phyloP scores from a whole-genome alignment of 2,797 vertebrate species.

The Poeciliopsis turneri region DNA sequence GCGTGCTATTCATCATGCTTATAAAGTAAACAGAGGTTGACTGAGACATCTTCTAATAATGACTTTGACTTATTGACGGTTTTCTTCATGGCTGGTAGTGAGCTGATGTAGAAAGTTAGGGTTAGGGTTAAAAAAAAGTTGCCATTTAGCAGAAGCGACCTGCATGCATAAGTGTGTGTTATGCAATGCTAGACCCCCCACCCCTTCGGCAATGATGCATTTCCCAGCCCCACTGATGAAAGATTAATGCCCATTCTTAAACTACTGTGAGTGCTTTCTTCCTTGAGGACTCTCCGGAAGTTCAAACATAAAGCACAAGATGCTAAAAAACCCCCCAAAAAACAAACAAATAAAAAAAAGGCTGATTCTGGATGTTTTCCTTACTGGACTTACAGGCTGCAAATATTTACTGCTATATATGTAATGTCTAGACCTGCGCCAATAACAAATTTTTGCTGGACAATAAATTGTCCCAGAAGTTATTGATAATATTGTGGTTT shows the following conservation, averaged over 20 bases:
- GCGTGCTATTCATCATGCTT: constrained; percentile 1
- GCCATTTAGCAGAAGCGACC: constrained; percentile 63
- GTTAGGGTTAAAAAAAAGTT: neutral
- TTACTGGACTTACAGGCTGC: neutral
- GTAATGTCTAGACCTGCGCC: no score
- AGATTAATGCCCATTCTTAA: constrained; percentile 61
- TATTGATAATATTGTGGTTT: no score
- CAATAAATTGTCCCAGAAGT: no score
- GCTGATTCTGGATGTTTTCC: neutral
- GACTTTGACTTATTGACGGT: neutral
- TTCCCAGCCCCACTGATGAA: constrained; percentile 59
- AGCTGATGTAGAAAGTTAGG: constrained; percentile 29
- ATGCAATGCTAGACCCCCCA: constrained; percentile 46
- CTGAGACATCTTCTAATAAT: no score
- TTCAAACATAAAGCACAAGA: constrained; percentile 14
- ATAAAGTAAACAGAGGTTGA: neutral
- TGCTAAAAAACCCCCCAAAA: neutral
- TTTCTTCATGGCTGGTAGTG: constrained; percentile 9
- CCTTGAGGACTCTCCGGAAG: constrained; percentile 6
- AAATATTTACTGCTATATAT: neutral
- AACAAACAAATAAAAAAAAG: no score
- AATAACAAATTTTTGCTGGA: neutral
- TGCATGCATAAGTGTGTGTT: constrained; percentile 36
- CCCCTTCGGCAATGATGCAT: constrained; percentile 55
- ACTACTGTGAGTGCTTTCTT: constrained; percentile 26